Conservation (phyloP, 2,888 invertebrate genomes). For the Apeira syringaria region DNA sequence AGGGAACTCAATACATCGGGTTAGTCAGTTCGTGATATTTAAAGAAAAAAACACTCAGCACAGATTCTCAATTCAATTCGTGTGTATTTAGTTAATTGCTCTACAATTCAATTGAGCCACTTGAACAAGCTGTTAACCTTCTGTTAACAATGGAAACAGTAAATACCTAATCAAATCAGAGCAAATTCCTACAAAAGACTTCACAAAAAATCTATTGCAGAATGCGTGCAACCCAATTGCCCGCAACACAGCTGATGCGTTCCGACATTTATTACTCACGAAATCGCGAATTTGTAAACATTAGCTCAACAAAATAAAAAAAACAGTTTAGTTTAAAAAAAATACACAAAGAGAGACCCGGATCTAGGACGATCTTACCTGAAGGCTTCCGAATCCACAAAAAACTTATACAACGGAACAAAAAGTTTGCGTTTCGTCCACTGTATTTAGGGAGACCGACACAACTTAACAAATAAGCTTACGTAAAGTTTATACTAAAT, state of each 20-base stretch:
- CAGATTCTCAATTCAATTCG: not conserved
- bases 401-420: slow-evolving; percentile 78
- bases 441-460: slow-evolving; percentile 74
- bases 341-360: slow-evolving; percentile 62
- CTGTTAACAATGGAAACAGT: slow-evolving; percentile 26
- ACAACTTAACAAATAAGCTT: slow-evolving; percentile 72
- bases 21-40: too few species aligned
- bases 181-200: slow-evolving; percentile 19
- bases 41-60: too few species aligned
- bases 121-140: slow-evolving; percentile 23
- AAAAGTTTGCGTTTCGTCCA: slow-evolving; percentile 70
- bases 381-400: slow-evolving; percentile 81
- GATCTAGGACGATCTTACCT: slow-evolving; percentile 78
- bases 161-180: slow-evolving; percentile 16
- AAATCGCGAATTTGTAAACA: slow-evolving; percentile 80
- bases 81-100: slow-evolving; percentile 3
- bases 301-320: slow-evolving; percentile 50
- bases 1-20: too few species aligned
- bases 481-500: slow-evolving; percentile 68
- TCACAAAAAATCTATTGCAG: slow-evolving; percentile 24
- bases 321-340: slow-evolving; percentile 50
- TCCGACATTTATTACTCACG: slow-evolving; percentile 73
- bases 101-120: slow-evolving; percentile 6
- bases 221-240: slow-evolving; percentile 62
- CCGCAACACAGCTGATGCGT: slow-evolving; percentile 70